These are phyloP conservation scores for Dendrolimus houi DNA, from an alignment of 2,888 invertebrate genomes.

Conservation along the genomic window DNA sequence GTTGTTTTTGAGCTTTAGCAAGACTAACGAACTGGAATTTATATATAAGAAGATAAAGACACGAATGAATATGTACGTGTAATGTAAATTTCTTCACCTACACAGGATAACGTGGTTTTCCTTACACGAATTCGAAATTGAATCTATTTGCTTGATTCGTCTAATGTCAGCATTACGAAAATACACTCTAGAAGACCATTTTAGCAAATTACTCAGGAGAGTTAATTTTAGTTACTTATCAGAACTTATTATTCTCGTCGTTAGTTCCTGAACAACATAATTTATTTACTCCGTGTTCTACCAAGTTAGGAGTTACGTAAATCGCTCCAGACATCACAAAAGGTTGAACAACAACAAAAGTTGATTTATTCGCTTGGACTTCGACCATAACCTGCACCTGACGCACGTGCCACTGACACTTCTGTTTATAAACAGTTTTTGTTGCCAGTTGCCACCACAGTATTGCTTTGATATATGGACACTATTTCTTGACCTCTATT, in stretches of 20 bases:
- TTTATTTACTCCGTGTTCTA: background rate
- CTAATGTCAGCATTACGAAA: background rate
- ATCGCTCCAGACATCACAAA: background rate
- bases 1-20: too few relatives aligned
- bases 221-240: background rate
- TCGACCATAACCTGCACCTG: background rate
- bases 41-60: too few relatives aligned
- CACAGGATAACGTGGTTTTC: too few relatives aligned
- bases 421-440: background rate
- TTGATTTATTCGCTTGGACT: background rate
- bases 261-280: background rate
- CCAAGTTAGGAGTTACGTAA: background rate
- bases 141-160: too few relatives aligned
- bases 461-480: background rate
- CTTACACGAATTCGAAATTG: too few relatives aligned
- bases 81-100: too few relatives aligned
- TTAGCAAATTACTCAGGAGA: background rate
- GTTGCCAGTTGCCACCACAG: background rate
- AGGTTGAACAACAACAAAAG: background rate
- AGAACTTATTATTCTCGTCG: background rate
- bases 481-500: background rate
- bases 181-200: background rate
- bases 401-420: background rate
- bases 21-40: too few relatives aligned
- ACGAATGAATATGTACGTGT: too few relatives aligned